Evolutionary conservation across 2,888 invertebrate species (phyloP).

Genomic region (Gymnosoma rotundatum): DNA sequence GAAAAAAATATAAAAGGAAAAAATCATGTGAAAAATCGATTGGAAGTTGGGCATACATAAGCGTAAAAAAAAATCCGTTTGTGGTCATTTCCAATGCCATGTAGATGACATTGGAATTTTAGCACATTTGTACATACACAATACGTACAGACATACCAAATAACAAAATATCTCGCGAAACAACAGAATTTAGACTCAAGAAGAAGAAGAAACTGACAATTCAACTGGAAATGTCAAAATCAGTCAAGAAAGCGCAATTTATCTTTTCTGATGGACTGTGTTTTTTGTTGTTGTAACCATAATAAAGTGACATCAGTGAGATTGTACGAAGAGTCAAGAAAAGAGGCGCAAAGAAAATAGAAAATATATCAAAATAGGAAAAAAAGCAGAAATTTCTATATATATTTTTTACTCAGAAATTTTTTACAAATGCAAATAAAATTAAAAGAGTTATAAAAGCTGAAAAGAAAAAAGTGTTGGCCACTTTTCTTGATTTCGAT

Average conservation of each 20-base stretch:
- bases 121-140: constrained; percentile 43
- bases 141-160: constrained; percentile 49
- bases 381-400: constrained; percentile 39
- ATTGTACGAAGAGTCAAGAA: constrained; percentile 40
- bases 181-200: constrained; percentile 26
- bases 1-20: constrained; percentile 62
- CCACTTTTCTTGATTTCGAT: constrained; percentile 47
- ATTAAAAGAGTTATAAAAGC: background rate
- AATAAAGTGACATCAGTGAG: constrained; percentile 69
- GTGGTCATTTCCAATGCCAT: constrained; percentile 69
- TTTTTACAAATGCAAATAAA: constrained; percentile 36
- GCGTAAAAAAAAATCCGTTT: constrained; percentile 50
- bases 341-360: constrained; percentile 20
- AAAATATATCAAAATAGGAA: constrained; percentile 56
- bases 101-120: constrained; percentile 71
- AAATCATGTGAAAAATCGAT: constrained; percentile 81
- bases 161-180: constrained; percentile 52
- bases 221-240: constrained; percentile 59
- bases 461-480: constrained; percentile 49
- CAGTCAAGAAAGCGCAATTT: constrained; percentile 67
- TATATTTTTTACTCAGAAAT: constrained; percentile 40
- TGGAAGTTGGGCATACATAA: constrained; percentile 75
- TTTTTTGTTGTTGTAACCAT: constrained; percentile 65
- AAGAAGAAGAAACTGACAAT: constrained; percentile 52
- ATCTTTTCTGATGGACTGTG: constrained; percentile 51